These are phyloP conservation scores for Lamellibrachia luymesi DNA, from an alignment of 1,140 invertebrate genomes.

Conservation along the genomic window DNA sequence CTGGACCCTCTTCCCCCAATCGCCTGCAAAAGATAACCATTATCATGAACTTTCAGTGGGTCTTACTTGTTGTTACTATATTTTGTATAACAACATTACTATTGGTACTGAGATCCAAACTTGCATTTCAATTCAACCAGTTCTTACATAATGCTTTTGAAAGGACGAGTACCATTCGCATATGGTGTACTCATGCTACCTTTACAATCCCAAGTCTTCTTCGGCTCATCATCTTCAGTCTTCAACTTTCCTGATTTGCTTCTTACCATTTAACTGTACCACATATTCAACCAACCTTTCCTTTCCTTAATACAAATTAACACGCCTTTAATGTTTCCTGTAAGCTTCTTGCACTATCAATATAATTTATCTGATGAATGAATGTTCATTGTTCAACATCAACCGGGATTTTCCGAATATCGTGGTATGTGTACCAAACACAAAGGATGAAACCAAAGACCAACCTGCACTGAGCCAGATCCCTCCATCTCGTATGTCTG, in stretches of 20 bases:
- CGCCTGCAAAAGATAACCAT: not conserved
- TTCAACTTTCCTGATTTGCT: too few species aligned
- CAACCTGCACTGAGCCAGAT: slow-evolving; percentile 37
- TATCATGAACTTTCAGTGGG: not conserved
- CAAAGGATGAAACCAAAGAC: not conserved
- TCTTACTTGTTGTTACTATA: too few species aligned
- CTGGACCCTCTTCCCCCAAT: not conserved
- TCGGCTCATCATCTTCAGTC: too few species aligned
- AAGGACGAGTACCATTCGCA: not conserved
- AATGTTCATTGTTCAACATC: not conserved
- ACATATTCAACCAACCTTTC: not conserved
- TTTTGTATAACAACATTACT: not conserved
- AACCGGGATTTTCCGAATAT: not conserved
- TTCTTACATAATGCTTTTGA: not conserved
- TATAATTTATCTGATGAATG: not conserved
- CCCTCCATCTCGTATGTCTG: slow-evolving; percentile 36
- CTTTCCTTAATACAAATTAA: not conserved
- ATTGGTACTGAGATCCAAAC: not conserved
- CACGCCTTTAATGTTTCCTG: not conserved
- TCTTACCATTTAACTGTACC: too few species aligned
- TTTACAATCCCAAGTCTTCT: too few species aligned
- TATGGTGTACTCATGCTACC: not conserved
- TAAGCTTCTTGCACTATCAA: not conserved
- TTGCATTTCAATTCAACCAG: not conserved
- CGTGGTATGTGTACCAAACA: not conserved